Conservation (phyloP, 1,140 invertebrate species). For the Dolichoris vasculosae region DNA sequence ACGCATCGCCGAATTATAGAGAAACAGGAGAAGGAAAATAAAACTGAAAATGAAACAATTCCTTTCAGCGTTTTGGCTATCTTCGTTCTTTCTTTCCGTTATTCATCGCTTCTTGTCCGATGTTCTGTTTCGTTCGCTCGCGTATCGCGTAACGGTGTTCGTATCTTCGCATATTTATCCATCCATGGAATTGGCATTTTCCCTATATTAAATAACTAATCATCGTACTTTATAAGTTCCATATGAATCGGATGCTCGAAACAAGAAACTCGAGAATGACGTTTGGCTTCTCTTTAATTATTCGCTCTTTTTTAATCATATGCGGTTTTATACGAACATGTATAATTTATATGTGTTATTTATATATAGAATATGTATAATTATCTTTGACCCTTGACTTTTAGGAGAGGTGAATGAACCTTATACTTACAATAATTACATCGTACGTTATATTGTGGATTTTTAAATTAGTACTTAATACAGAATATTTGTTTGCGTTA, state of each 20-base stretch:
- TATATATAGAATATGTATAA: slow-evolving; percentile 16
- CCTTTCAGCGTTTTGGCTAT: slow-evolving; percentile 50
- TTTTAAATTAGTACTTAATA: not conserved
- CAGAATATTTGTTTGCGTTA: not conserved
- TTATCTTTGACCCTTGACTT: not conserved
- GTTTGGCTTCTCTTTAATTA: not conserved
- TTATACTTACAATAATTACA: slow-evolving; percentile 49
- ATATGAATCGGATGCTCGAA: not conserved
- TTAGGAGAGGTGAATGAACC: not conserved
- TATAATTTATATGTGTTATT: slow-evolving; percentile 3
- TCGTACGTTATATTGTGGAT: slow-evolving; percentile 18
- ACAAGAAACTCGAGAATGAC: not conserved
- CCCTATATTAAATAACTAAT: not conserved
- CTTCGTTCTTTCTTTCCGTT: no score
- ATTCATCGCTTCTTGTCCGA: slow-evolving; percentile 9
- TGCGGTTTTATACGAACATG: not conserved
- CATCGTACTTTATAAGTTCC: not conserved
- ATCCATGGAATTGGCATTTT: slow-evolving; percentile 1
- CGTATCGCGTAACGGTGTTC: not conserved
- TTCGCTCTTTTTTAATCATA: not conserved
- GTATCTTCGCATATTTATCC: not conserved
- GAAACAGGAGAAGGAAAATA: not conserved
- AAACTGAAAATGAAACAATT: slow-evolving; percentile 32
- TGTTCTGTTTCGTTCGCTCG: not conserved
- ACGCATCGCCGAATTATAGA: not conserved